These are phyloP conservation scores for Apis florea DNA, from an alignment of 1,140 invertebrate genomes.

Conservation along the genomic window DNA sequence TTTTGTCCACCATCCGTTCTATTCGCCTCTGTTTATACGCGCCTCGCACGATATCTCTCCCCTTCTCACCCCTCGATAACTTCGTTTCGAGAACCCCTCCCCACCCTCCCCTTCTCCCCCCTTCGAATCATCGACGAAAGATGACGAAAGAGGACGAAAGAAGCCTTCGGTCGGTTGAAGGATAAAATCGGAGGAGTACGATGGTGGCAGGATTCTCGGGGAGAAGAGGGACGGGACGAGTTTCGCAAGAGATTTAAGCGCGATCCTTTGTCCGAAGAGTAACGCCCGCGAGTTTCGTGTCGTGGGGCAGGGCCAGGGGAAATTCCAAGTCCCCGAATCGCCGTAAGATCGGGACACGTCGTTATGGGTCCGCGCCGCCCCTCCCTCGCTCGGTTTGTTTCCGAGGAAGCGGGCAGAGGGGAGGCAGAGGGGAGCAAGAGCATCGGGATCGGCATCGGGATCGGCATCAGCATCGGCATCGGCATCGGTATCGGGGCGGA, in stretches of 20 bases:
- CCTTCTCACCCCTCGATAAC: no score
- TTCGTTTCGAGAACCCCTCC: no score
- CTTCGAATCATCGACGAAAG: no score
- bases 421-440: background rate
- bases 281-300: slow-evolving; percentile 60
- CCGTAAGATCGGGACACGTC: slow-evolving; percentile 74
- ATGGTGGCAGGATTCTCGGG: background rate
- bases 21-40: no score
- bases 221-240: slow-evolving; percentile 29
- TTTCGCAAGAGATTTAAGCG: slow-evolving; percentile 52
- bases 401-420: slow-evolving; percentile 35
- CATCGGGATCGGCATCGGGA: slow-evolving; percentile 32
- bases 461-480: slow-evolving; percentile 44
- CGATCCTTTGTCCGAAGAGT: slow-evolving; percentile 60
- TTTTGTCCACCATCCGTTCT: no score
- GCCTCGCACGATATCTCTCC: no score
- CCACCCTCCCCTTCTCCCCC: no score
- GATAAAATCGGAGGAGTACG: no score
- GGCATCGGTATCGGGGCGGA: slow-evolving; percentile 59
- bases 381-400: slow-evolving; percentile 32
- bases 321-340: slow-evolving; percentile 71
- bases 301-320: slow-evolving; percentile 46
- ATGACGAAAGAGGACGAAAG: no score
- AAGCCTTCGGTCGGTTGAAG: no score
- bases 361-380: slow-evolving; percentile 70